Evolutionary conservation across 2,113 vertebrate genomes (phyloP), one percentile per base, ranked within the genome.

Genomic region (Dipodomys ordii): DNA sequence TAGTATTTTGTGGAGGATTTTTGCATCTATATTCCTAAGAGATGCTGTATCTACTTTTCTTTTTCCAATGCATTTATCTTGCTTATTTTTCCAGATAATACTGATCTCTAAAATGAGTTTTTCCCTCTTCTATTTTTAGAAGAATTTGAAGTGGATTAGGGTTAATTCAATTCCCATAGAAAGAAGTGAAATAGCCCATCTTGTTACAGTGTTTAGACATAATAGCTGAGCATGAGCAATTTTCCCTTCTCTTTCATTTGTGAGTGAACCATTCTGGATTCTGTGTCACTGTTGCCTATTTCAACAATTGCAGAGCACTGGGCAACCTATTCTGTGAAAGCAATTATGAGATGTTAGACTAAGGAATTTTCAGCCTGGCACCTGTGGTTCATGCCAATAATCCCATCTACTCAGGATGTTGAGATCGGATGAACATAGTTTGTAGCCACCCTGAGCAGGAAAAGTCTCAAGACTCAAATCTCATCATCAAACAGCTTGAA

Each of bases 201-300:
- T 62, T 46, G 67, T 8, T 32, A 1, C 11, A 78, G 39, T 83
- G 20, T 78, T 89, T 83, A 60, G 64, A 80, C 85, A 83, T 64
- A 60, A 49, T 22, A 90, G 2, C 30, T 49, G 7, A 25, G 27
- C 4, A 67, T 35, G 30, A 35, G 12, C 23, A 73, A n/a, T 23
- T 32, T 6, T 69, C 23, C 5, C 2, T 12, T 87, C 67, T 46
- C 28, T 95, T 78, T 28, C 4, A 19, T 2, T 35, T 72, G 9
- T 23, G 18, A 80, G 6, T 19, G n/a, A 49, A 46, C 23, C 53
- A 13, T 57, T 49, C 13, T 77, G 28, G 90, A 7, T 18, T 80
- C 39, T 32, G 88, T 90, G 69, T 85, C 65, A 93, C 78, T 79
- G 9, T 79, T 92, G 20, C 90, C 49, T 35, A 73, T 28, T 62